A percentile compares a stretch with the other conserved stretches of the same genome.
Evolutionary conservation across 2,113 vertebrate genomes (phyloP).

Genomic region (Pituophis catenifer): DNA sequence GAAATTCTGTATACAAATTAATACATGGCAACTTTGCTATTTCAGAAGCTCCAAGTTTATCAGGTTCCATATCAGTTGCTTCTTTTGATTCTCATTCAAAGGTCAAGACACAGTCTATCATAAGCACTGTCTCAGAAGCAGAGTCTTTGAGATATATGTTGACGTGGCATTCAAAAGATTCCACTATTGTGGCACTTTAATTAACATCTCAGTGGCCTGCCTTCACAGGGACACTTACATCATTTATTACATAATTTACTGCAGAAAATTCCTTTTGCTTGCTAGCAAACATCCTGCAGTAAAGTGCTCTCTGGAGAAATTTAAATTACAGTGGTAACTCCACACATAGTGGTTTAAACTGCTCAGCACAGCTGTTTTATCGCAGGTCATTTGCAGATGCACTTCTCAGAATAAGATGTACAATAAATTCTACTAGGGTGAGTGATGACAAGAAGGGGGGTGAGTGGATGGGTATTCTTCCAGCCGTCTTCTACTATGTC

Average conservation of each 20-base stretch:
- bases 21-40: neutral
- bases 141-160: neutral
- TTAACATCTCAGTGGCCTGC: neutral
- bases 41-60: neutral
- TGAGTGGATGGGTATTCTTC: neutral
- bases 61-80: neutral
- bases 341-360: neutral
- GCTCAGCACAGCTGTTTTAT: neutral
- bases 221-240: neutral
- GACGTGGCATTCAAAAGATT: neutral
- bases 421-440: neutral
- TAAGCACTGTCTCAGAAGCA: neutral
- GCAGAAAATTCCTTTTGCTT: neutral
- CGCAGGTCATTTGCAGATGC: conserved; percentile 6
- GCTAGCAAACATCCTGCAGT: neutral
- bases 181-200: neutral
- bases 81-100: neutral
- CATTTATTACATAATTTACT: neutral
- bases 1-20: neutral
- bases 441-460: neutral
- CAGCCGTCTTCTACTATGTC: neutral
- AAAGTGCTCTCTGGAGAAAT: neutral
- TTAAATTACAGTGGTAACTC: conserved; percentile 12
- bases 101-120: neutral
- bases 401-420: neutral